Percentiles rank a stretch among this genome's conserved stretches.
Conservation (phyloP, 1,140 invertebrate genomes). For the Berghia stephanieae region DNA sequence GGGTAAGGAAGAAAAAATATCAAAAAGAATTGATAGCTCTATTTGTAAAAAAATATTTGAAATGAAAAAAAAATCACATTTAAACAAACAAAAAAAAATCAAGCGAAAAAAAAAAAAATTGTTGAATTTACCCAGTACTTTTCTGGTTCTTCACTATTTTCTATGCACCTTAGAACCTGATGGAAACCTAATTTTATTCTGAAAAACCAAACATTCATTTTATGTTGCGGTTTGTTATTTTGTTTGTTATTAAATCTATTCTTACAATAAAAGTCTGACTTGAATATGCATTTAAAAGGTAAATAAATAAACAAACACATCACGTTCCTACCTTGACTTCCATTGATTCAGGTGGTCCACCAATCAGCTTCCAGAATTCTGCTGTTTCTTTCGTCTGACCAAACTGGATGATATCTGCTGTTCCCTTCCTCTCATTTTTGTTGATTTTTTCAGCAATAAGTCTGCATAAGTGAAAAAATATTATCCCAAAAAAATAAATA, state of each 20-base stretch:
- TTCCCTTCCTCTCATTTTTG: constrained; percentile 97
- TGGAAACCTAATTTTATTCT: no score
- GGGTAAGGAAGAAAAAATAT: no score
- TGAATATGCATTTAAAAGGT: neutral
- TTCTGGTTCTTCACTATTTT: no score
- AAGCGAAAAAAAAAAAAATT: neutral
- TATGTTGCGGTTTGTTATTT: no score
- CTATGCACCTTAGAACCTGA: no score
- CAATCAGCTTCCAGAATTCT: constrained; percentile 80
- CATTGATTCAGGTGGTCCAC: constrained; percentile 42
- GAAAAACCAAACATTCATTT: no score
- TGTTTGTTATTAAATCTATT: no score
- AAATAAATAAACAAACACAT: neutral
- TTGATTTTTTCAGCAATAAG: constrained; percentile 98
- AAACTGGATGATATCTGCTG: constrained; percentile 88
- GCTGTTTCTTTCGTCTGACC: constrained; percentile 81
- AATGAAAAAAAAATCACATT: neutral
- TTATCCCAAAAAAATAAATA: neutral
- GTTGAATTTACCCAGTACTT: no score
- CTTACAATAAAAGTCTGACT: no score
- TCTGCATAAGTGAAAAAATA: constrained; percentile 61
- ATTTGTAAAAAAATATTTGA: no score
- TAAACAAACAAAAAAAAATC: neutral
- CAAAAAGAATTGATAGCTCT: no score
- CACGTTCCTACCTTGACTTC: constrained; percentile 30